Base-by-base conservation (phyloP, 2,888 invertebrate genomes). In the Heteromurus nitidus region DNA sequence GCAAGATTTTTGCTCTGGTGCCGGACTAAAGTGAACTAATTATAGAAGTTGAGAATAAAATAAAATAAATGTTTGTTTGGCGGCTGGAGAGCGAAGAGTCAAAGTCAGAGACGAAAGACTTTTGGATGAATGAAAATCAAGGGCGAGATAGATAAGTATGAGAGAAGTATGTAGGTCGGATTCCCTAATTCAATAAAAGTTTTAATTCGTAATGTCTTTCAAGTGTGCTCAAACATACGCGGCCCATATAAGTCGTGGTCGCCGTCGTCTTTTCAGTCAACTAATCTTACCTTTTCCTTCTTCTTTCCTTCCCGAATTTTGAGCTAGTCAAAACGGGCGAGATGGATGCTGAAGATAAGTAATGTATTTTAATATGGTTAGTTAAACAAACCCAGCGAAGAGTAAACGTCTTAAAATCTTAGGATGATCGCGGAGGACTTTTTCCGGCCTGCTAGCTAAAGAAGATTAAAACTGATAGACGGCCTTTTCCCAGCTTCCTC, bases 321-420 rank as follows among this genome's bases (percentile, higher is more conserved):
- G 62, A 31, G 28, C 7, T 3, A 50, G 36, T 36, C 36, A 50
- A 7, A 5, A 13, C 50, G n/a, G n/a, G n/a, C n/a, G n/a, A n/a
- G n/a, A n/a, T n/a, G n/a, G 64, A 72, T 42, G 47, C 55, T 18
- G 18, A 70, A 79, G 70, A 79, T 79, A 79, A 79, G 53, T 65
- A 80, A 65, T 79, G 64, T 55, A 36, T 64, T 75, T 67, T 80
- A 80, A 55, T 74, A 81, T 69, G 75, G 81, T 75, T 81, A 75
- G 81, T 81, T 81, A 81, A 81, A 70, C 81, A 74, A 81, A 81
- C 70, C 26, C 75, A 70, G 53, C 53, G 62, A 64, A 64, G 75
- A 81, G 81, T 75, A 65, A 81, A 81, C 65, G 72, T 80, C 80
- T 73, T 80, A 80, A 80, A 72, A 73, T 73, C 73, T 80, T 80